Evolutionary conservation across 2,113 vertebrate species (phyloP), one percentile per base, ranked within the genome.

Genomic region (Pardalotus punctatus): DNA sequence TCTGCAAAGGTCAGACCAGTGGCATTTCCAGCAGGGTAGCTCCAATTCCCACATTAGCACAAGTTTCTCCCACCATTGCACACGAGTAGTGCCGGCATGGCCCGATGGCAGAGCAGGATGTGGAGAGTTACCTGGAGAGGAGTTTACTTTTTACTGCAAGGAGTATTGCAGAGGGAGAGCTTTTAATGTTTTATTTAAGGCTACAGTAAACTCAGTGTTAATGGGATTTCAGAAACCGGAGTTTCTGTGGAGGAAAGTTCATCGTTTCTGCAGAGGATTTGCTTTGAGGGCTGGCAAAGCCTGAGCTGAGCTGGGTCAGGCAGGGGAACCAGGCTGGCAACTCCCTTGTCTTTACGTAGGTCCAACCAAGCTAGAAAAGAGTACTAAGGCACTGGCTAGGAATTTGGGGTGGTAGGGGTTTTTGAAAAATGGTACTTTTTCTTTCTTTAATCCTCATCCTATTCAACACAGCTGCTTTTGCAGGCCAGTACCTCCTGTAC

Each of bases 1-100:
- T 40, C 45, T 66, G 20, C 86, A 64, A 77, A 91, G 84, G 82
- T 94, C 90, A 84, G 86, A 83, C 12, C 62, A 8, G 40, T 91
- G 86, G 51, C 79, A 76, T 91, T 91, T 92, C 66, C 69, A 80
- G 21, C 56, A 64, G 48, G 3, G 3, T 13, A 71, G 31, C 62
- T 70, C 51, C 14, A 29, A 14, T 28, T 69, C 62, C 62, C 2
- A 2, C n/a, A 5, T 25, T 28, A 84, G 54, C 56, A 12, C 38
- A 86, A 54, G 79, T 51, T 83, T 45, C 60, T 81, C 56, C 58
- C 38, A 6, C 14, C 22, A 36, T 1, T 15, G 20, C 27, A 7
- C 1, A 25, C 0, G 0, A 18, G 16, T 16, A 43, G 17, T 43
- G 43, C 43, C 18, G 43, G 43, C 43, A 43, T 43, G 43, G 43